Base-by-base conservation (phyloP, 2,888 invertebrate genomes). In the Toxonevra muliebris region DNA sequence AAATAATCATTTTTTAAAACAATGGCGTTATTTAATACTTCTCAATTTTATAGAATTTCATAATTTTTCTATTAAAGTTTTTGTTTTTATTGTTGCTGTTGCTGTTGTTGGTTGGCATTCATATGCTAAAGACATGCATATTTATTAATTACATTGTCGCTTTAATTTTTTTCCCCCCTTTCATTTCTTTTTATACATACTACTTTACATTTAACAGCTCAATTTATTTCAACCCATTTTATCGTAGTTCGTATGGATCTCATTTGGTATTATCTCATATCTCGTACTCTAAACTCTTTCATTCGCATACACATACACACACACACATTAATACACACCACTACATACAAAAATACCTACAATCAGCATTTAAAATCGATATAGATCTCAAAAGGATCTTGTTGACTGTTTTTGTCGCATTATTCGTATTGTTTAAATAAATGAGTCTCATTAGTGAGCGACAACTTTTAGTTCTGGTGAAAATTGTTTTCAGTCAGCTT, bases 381-480 rank as follows among this genome's bases (percentile, higher is more conserved):
- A 82, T 82, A 82, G 82, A 82, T 82, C 82, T 82, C 80, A 79
- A 76, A 82, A 81, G 82, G 82, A 82, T 82, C 80, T 79, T 76
- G 77, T 76, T 78, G 78, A 79, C 78, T 79, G 79, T 74, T 80
- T 71, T 76, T 75, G 72, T 75, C 30, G 30, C 30, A 30, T 30
- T 30, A 30, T 30, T 30, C 30, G 71, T 65, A 70, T 72, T 71
- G 65, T 67, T 69, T 55, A 71, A 70, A 82, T 77, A 80, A 82
- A 82, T 82, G 79, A 71, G 63, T 65, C 74, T 81, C 80, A 82
- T 82, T 82, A 81, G 63, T 69, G 73, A 71, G 80, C 77, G 80
- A 82, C 82, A 82, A 82, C 82, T 82, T 77, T 79, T 80, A 82
- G 82, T 80, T 82, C 80, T 80, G 79, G 82, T 82, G 81, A 81